Percentiles rank a stretch among this genome's conserved stretches.
These are phyloP conservation scores for Albula goreensis DNA, from an alignment of 2,113 vertebrate species.

Conservation along the genomic window DNA sequence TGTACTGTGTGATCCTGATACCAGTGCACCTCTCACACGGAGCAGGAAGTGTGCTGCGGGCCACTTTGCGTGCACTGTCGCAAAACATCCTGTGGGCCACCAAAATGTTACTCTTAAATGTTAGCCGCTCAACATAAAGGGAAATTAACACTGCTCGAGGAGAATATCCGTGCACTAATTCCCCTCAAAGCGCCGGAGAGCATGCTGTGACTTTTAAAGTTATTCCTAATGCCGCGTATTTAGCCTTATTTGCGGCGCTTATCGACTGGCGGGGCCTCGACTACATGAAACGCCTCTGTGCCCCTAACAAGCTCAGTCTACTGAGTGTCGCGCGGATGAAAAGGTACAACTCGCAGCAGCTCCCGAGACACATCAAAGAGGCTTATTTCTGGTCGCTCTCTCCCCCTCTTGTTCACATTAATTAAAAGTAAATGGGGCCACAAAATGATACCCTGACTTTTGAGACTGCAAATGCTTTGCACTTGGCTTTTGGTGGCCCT, in stretches of 20 bases:
- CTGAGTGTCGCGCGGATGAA: background rate
- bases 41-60: background rate
- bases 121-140: background rate
- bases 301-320: background rate
- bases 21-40: background rate
- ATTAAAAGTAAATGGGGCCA: background rate
- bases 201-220: background rate
- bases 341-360: conserved; percentile 7
- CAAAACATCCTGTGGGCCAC: background rate
- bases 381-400: background rate
- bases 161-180: conserved; percentile 7
- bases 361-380: conserved; percentile 7
- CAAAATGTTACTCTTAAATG: conserved; percentile 1
- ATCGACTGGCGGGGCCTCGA: background rate
- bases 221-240: background rate
- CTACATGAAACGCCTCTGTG: background rate
- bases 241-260: conserved; percentile 14
- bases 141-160: conserved; percentile 15
- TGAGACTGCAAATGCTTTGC: background rate
- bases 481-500: background rate
- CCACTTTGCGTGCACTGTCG: background rate
- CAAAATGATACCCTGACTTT: background rate
- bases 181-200: conserved; percentile 1
- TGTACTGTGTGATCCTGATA: background rate
- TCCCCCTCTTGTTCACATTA: background rate